A percentile compares a stretch with the other conserved stretches of the same genome.
These are phyloP conservation scores for Beroe forskalii DNA, from an alignment of 37 sponge, comb jelly and placozoan species.

Conservation along the genomic window DNA sequence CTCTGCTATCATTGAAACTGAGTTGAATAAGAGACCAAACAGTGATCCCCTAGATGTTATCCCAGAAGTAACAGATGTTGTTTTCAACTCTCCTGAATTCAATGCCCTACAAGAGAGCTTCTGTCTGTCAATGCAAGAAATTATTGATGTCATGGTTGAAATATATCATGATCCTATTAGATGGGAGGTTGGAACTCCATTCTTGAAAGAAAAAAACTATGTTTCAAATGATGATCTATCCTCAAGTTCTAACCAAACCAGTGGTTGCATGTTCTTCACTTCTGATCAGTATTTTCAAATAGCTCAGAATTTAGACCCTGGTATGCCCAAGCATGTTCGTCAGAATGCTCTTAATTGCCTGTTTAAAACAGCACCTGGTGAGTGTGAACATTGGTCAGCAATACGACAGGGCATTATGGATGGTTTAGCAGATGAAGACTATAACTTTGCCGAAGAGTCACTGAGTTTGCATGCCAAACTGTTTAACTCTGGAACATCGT, in stretches of 20 bases:
- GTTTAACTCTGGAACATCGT: conserved; percentile 33
- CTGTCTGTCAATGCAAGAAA: conserved; percentile 56
- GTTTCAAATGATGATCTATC: conserved; percentile 50
- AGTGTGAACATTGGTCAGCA: conserved; percentile 34
- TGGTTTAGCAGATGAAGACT: conserved; percentile 34
- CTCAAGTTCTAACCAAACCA: conserved; percentile 39
- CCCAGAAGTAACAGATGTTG: conserved; percentile 44
- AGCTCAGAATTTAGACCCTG: conserved; percentile 40
- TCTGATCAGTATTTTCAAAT: conserved; percentile 54
- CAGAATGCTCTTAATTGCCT: conserved; percentile 20
- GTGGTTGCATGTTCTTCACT: conserved; percentile 51
- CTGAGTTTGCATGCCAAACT: conserved; percentile 12
- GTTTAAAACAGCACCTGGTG: conserved; percentile 47
- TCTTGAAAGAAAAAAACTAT: conserved; percentile 33
- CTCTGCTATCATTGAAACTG: conserved; percentile 29
- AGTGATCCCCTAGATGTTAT: conserved; percentile 40
- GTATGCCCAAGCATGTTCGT: conserved; percentile 41
- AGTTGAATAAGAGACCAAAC: conserved; percentile 18
- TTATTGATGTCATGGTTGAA: conserved; percentile 46
- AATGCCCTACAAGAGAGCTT: conserved; percentile 32
- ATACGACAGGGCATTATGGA: conserved; percentile 53
- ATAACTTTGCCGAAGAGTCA: conserved; percentile 16
- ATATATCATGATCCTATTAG: conserved; percentile 47
- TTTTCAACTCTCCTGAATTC: conserved; percentile 33
- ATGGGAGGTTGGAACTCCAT: conserved; percentile 44